Evolutionary conservation across 2,113 vertebrate genomes (phyloP).

Genomic region (Scalopus aquaticus): DNA sequence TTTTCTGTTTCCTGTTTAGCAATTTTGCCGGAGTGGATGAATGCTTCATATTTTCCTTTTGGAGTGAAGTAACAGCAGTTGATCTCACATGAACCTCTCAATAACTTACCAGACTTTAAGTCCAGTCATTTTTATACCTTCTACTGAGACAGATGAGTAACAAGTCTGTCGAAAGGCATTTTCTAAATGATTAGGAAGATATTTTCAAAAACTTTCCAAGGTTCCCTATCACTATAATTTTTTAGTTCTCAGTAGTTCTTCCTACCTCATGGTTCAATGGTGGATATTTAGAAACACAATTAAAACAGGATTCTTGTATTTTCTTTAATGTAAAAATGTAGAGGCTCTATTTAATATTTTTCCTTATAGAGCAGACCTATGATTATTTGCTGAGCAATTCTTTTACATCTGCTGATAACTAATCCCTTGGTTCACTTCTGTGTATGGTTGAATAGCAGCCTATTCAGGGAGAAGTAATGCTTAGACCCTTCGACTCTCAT

Average conservation of each 20-base stretch:
- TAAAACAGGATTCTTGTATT: not conserved
- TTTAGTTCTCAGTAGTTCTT: not conserved
- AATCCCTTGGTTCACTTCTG: not conserved
- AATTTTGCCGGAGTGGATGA: rapidly evolving
- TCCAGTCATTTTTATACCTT: not conserved
- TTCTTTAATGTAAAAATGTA: not conserved
- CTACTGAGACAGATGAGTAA: not conserved
- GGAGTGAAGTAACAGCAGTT: not conserved
- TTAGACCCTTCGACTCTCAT: constrained; percentile 4
- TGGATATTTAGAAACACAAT: not conserved
- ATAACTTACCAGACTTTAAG: not conserved
- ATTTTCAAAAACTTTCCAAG: not conserved
- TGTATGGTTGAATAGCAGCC: constrained; percentile 33
- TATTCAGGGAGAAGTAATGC: constrained; percentile 63
- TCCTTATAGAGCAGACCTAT: not conserved
- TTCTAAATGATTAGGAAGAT: not conserved
- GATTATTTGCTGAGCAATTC: constrained; percentile 49
- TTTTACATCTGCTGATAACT: constrained; percentile 31
- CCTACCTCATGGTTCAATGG: not conserved
- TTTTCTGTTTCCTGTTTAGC: not conserved
- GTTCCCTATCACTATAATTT: not conserved
- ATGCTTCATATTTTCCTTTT: not conserved
- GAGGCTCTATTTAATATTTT: not conserved
- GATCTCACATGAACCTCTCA: not conserved
- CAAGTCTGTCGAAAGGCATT: not conserved